Evolutionary conservation across 2,113 vertebrate species (phyloP).

Genomic region (Perca schrenkii): DNA sequence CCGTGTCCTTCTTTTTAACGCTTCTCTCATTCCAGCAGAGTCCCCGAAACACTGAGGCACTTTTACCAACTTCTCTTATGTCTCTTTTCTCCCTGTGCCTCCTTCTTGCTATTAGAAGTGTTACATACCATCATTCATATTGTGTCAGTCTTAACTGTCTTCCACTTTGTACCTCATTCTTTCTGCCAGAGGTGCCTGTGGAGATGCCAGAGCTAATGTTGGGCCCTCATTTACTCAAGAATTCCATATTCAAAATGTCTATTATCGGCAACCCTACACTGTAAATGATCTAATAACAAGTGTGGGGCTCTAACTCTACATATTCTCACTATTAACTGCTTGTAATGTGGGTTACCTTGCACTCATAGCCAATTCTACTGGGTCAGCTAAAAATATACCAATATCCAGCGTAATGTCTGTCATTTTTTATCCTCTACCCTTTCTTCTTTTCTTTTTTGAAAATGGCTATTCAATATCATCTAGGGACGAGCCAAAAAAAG

Average conservation of each 20-base stretch:
- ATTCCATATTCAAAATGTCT: not conserved
- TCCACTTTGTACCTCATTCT: not conserved
- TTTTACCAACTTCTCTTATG: slow-evolving; percentile 15
- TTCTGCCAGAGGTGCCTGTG: not conserved
- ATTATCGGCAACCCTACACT: not conserved
- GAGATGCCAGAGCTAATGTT: not conserved
- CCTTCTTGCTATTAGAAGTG: slow-evolving; percentile 12
- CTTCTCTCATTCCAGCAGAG: slow-evolving; percentile 42
- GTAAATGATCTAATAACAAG: not conserved
- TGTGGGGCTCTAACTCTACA: not conserved
- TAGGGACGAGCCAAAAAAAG: not conserved
- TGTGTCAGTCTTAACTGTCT: not conserved
- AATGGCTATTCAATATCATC: not conserved
- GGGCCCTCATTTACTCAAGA: not conserved
- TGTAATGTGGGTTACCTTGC: not conserved
- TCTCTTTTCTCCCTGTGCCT: not conserved
- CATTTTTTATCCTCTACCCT: not conserved
- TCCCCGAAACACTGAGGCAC: slow-evolving; percentile 26
- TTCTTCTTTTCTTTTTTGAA: not conserved
- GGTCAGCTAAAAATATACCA: slow-evolving; percentile 13
- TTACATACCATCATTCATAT: slow-evolving; percentile 4
- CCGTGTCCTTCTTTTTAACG: slow-evolving; percentile 25
- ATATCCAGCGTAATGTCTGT: slow-evolving; percentile 5
- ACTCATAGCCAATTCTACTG: not conserved
- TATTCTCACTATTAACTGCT: not conserved